phyloP scores from a whole-genome alignment of 2,113 vertebrate species.

The Etia nguti region DNA sequence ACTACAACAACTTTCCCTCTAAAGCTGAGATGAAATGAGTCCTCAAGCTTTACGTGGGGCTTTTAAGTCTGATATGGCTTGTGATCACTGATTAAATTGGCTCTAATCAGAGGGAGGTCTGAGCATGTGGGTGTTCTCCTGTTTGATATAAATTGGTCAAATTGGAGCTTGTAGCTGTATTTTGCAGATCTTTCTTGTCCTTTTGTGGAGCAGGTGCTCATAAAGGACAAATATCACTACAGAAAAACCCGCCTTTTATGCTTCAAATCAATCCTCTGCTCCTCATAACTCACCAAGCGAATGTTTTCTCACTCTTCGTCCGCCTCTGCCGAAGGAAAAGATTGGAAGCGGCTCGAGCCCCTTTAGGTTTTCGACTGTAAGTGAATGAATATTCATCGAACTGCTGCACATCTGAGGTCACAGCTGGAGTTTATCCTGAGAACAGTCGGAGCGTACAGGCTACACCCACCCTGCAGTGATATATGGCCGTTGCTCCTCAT shows the following conservation, averaged over 20 bases:
- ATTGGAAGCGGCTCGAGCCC: not conserved
- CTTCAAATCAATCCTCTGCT: not conserved
- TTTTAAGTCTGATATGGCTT: constrained; percentile 38
- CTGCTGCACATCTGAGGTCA: constrained; percentile 3
- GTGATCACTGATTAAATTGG: constrained; percentile 54
- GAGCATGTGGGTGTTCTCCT: not conserved
- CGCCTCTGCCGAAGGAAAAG: not conserved
- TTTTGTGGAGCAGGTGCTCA: not conserved
- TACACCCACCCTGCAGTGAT: constrained; percentile 1
- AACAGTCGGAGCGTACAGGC: not conserved
- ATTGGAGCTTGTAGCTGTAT: constrained; percentile 30
- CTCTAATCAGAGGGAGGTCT: constrained; percentile 39
- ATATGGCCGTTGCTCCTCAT: not conserved
- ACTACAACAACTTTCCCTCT: constrained; percentile 24
- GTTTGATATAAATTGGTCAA: constrained; percentile 59
- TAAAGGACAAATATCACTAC: not conserved
- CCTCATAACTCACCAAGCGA: not conserved
- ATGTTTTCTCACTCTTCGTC: not conserved
- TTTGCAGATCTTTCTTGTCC: not conserved
- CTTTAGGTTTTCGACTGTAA: not conserved
- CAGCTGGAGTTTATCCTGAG: constrained; percentile 31
- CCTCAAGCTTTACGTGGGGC: constrained; percentile 26
- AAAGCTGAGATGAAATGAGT: constrained; percentile 34
- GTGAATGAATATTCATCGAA: constrained; percentile 45
- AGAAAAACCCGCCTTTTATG: not conserved